These are phyloP conservation scores for Campylomormyrus numenius DNA, from an alignment of 2,113 vertebrate genomes.

Conservation along the genomic window DNA sequence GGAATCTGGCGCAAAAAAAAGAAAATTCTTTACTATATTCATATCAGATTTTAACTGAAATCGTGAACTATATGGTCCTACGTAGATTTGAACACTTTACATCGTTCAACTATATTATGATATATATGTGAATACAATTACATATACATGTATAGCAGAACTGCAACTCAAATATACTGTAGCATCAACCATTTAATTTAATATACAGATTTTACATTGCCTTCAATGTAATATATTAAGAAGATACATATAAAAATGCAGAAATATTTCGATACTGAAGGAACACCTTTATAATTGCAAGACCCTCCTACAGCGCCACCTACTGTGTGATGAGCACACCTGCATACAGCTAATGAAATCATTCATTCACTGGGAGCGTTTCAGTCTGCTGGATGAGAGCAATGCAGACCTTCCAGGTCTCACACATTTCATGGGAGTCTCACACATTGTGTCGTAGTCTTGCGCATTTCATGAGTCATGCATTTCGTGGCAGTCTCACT, in stretches of 20 bases:
- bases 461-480: background rate
- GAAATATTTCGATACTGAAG: background rate
- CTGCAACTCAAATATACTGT: background rate
- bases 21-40: background rate
- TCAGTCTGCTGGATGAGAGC: background rate
- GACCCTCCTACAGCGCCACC: background rate
- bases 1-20: background rate
- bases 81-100: background rate
- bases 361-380: background rate
- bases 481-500: background rate
- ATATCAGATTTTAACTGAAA: background rate
- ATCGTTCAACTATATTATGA: background rate
- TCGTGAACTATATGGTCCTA: background rate
- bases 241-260: background rate
- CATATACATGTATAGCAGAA: background rate
- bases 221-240: background rate
- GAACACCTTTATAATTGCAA: background rate
- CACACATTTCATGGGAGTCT: background rate
- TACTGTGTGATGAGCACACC: background rate
- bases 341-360: background rate
- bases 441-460: background rate
- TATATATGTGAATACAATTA: background rate
- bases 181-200: background rate
- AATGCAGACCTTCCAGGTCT: background rate
- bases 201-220: background rate